A percentile compares a stretch with the other conserved stretches of the same genome.
Evolutionary conservation across 2,888 invertebrate species (phyloP).

Genomic region (Synanthedon tipuliformis): DNA sequence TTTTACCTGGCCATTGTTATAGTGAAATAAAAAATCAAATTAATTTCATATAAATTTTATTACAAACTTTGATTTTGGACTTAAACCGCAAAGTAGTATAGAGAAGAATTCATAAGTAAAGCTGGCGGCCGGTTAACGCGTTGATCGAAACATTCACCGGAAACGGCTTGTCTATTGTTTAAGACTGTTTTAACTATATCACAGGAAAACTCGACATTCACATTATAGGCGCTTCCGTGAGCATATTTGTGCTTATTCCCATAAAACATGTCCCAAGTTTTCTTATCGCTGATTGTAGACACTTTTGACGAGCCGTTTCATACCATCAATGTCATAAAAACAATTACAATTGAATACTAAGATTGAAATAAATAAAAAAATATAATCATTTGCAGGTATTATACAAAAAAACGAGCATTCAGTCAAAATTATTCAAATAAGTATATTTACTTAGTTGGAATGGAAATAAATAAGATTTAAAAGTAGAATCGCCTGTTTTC

Average conservation of each 20-base stretch:
- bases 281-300: no score
- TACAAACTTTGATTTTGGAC: conserved; percentile 61
- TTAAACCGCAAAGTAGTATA: conserved; percentile 63
- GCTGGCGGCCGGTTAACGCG: conserved; percentile 39
- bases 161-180: conserved; percentile 34
- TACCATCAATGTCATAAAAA: conserved; percentile 10
- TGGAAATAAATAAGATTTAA: conserved; percentile 51
- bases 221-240: no score
- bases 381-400: conserved; percentile 47
- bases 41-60: conserved; percentile 65
- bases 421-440: conserved; percentile 39
- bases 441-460: conserved; percentile 30
- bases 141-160: conserved; percentile 37
- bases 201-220: no score
- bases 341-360: conserved; percentile 9
- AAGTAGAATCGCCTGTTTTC: not conserved
- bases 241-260: no score
- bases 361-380: conserved; percentile 56
- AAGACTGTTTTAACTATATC: not conserved
- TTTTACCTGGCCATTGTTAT: no score
- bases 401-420: conserved; percentile 47
- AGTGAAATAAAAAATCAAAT: no score
- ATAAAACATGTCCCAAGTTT: no score
- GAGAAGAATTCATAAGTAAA: conserved; percentile 48
- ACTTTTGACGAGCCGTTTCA: conserved; percentile 39